These are phyloP conservation scores for Leptopilina clavipes DNA, from an alignment of 1,140 invertebrate species.

Conservation along the genomic window DNA sequence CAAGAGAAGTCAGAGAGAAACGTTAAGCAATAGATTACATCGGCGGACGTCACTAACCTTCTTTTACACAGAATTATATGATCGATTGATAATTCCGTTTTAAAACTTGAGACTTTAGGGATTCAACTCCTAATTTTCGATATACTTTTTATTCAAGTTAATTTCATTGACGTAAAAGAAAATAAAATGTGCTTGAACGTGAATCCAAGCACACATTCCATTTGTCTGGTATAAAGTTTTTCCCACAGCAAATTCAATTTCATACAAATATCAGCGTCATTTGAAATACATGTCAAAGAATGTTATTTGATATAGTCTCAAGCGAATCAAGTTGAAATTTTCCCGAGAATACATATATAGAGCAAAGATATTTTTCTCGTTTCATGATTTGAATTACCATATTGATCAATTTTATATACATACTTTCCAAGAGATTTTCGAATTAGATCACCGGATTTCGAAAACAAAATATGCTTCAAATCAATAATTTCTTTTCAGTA, in stretches of 20 bases:
- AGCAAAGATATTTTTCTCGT: background rate
- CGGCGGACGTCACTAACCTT: background rate
- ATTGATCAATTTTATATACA: background rate
- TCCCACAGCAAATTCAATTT: slow-evolving; percentile 3
- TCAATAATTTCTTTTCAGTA: too few relatives aligned
- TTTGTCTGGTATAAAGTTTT: background rate
- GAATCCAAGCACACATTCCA: background rate
- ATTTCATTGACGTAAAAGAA: too few relatives aligned
- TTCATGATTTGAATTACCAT: slow-evolving; percentile 5
- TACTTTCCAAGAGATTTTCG: background rate
- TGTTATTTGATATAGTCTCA: slow-evolving; percentile 5
- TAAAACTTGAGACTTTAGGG: too few relatives aligned
- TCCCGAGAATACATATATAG: background rate
- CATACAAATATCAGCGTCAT: background rate
- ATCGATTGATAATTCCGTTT: too few relatives aligned
- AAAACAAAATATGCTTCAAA: too few relatives aligned
- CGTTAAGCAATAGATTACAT: slow-evolving; percentile 14
- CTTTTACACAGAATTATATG: background rate
- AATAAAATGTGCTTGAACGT: too few relatives aligned
- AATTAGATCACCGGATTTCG: background rate
- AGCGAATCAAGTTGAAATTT: background rate
- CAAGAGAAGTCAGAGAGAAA: slow-evolving; percentile 11
- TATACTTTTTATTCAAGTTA: too few relatives aligned
- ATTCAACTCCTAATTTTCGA: too few relatives aligned
- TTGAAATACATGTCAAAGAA: slow-evolving; percentile 8